Percentiles rank a stretch among this genome's conserved stretches.
Conservation (phyloP, 2,113 vertebrate genomes). For the Lanius ludovicianus region DNA sequence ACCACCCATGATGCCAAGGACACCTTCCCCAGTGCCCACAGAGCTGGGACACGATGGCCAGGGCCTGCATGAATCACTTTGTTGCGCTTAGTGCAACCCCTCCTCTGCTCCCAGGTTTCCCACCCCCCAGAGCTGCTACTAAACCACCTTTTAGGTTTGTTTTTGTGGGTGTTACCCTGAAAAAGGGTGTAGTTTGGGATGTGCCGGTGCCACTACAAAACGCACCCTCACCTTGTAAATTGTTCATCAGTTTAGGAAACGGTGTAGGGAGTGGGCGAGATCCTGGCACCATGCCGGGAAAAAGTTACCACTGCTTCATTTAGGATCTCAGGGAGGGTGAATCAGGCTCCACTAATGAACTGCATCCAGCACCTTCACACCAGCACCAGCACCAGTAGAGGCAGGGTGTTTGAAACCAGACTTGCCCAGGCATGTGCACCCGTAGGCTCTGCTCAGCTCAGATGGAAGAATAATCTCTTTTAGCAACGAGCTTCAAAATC, state of each 20-base stretch:
- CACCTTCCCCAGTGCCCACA: neutral
- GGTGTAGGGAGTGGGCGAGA: neutral
- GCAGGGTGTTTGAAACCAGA: neutral
- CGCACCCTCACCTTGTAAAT: neutral
- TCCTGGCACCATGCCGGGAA: neutral
- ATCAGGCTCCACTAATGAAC: neutral
- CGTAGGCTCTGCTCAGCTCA: neutral
- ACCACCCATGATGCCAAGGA: neutral
- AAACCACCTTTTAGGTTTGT: neutral
- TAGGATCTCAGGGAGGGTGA: neutral
- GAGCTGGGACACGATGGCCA: neutral
- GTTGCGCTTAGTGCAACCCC: neutral
- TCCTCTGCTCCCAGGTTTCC: neutral
- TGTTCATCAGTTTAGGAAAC: neutral
- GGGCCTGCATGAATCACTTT: neutral
- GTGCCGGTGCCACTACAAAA: neutral
- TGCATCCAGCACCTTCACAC: neutral
- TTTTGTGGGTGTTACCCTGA: neutral
- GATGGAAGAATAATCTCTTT: neutral
- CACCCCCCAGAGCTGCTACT: neutral
- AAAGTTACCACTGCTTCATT: neutral
- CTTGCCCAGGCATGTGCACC: neutral
- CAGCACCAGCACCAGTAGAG: rapidly evolving
- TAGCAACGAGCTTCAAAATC: neutral
- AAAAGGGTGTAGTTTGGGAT: neutral